Evolutionary conservation across 1,140 invertebrate genomes (phyloP).

Genomic region (Tetramorium simillimum): DNA sequence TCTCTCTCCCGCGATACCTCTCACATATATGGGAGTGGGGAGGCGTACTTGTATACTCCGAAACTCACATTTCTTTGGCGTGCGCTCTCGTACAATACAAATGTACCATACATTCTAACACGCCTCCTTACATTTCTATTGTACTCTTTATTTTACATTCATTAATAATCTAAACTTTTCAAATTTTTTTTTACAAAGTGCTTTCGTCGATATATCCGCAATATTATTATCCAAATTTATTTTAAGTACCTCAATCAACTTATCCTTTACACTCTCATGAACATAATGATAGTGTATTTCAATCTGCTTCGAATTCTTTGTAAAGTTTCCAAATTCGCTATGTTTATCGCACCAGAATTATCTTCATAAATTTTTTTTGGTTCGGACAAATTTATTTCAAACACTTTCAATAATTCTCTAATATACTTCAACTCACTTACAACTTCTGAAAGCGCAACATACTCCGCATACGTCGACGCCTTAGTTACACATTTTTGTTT

Average conservation of each 20-base stretch:
- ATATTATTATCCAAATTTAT: background rate
- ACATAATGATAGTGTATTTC: constrained; percentile 45
- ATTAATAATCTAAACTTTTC: constrained; percentile 27
- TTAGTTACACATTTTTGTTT: constrained; percentile 28
- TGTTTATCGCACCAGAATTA: constrained; percentile 3
- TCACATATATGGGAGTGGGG: too few relatives aligned
- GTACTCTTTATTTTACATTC: background rate
- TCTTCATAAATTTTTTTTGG: constrained; percentile 20
- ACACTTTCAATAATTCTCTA: background rate
- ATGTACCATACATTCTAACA: background rate
- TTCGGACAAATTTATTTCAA: background rate
- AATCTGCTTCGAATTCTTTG: constrained; percentile 39
- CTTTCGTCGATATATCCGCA: constrained; percentile 31
- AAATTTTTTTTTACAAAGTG: constrained; percentile 13
- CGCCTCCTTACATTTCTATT: constrained; percentile 6
- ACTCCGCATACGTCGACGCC: constrained; percentile 19
- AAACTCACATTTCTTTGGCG: too few relatives aligned
- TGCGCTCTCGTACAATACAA: background rate
- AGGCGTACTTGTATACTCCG: too few relatives aligned
- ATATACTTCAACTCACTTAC: background rate
- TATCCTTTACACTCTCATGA: background rate
- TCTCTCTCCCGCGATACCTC: too few relatives aligned
- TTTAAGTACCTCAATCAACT: background rate
- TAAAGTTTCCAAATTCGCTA: constrained; percentile 6
- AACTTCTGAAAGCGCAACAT: constrained; percentile 21